Percentiles rank a stretch among this genome's conserved stretches.
Conservation (phyloP, 2,113 vertebrate genomes). For the Crotophaga sulcirostris region DNA sequence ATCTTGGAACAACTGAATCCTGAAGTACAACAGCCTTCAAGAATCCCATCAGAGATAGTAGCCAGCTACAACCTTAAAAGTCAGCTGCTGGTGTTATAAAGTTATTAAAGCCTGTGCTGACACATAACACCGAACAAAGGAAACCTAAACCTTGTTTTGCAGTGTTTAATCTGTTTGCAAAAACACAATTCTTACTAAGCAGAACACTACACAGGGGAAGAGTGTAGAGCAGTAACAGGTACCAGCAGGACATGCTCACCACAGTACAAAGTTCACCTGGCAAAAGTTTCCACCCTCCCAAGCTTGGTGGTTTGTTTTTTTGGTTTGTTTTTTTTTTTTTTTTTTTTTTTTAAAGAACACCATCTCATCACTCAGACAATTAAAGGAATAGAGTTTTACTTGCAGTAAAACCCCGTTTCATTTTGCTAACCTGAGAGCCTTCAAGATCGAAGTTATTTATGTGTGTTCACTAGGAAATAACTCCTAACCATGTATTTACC, state of each 20-base stretch:
- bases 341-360: neutral
- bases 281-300: neutral
- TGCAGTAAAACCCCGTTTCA: neutral
- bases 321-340: no score
- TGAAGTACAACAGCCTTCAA: neutral
- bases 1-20: neutral
- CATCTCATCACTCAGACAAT: neutral
- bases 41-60: neutral
- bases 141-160: neutral
- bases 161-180: neutral
- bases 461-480: neutral
- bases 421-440: neutral
- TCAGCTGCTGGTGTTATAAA: neutral
- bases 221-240: accelerated
- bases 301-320: no score
- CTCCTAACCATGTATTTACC: neutral
- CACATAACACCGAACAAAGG: neutral
- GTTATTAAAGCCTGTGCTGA: neutral
- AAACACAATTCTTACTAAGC: neutral
- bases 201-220: neutral
- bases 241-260: neutral
- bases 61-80: neutral
- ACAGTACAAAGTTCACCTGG: neutral
- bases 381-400: neutral
- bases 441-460: neutral